Evolutionary conservation across 2,888 invertebrate species (phyloP), one percentile per base, ranked within the genome.

Genomic region (Phania funesta): DNA sequence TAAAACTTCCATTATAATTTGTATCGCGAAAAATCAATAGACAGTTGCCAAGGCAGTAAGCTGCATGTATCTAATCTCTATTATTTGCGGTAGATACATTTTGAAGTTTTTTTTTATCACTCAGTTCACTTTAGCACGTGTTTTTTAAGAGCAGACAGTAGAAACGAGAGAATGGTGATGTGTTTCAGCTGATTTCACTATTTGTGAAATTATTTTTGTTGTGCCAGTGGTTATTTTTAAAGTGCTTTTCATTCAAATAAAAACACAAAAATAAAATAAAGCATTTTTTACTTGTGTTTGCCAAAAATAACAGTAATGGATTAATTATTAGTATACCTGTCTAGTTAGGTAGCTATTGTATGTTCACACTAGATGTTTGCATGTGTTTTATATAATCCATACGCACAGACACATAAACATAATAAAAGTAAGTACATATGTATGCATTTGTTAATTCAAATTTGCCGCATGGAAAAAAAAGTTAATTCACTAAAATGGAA

Each of bases 11-110:
- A 26, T 24, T 26, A 22, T n/a, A 32, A 64, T n/a, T 24, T 32
- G 22, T 13, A 54, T 58, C 41, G 38, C 13, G 75, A 32, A 67
- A 67, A 67, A 76, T 76, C 75, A 76, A 76, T 67, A 76, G 6
- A 60, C 7, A 41, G 9, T 8, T 35, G 18, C 13, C 11, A 58
- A 24, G n/a, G 0, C 16, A 5, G 4, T 5, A 41, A 41, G 4
- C 16, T 16, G 16, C 41, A 41, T 4, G n/a, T 29, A 18, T 26
- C 3, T 3, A 5, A 26, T 26, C 6, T 5, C 26, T 5, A 26
- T 26, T 26, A 26, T n/a, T n/a, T n/a, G n/a, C n/a, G n/a, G n/a
- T n/a, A n/a, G n/a, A n/a, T n/a, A 26, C 26, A 6, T 26, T 26
- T 26, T 6, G 6, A 26, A 5, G 6, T 1, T 44, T 16, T 44